phyloP scores from a whole-genome alignment of 2,888 invertebrate species.

The Melipona beecheii region DNA sequence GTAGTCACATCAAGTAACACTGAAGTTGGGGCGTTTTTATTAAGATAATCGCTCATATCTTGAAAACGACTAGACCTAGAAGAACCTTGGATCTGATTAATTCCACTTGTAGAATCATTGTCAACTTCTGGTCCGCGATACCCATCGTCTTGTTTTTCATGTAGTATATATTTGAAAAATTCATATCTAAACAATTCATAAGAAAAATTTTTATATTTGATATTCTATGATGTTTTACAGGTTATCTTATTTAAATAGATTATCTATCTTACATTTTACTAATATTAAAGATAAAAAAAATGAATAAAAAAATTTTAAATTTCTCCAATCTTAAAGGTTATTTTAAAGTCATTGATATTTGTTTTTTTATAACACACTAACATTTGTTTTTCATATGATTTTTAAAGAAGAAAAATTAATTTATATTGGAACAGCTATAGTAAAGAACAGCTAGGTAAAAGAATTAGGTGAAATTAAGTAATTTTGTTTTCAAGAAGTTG shows the following conservation, averaged over 20 bases:
- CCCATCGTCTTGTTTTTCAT: conserved; percentile 71
- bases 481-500: too few species aligned
- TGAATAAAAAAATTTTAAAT: neutral
- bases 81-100: conserved; percentile 60
- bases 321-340: neutral
- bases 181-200: conserved; percentile 75
- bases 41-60: conserved; percentile 75
- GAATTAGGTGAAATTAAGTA: too few species aligned
- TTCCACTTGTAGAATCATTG: conserved; percentile 49
- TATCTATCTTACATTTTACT: neutral
- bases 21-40: conserved; percentile 76
- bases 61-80: conserved; percentile 77
- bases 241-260: neutral
- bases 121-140: conserved; percentile 58
- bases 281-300: neutral
- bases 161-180: conserved; percentile 80
- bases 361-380: neutral
- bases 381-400: neutral
- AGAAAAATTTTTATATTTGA: neutral
- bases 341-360: neutral
- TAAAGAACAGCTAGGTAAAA: neutral
- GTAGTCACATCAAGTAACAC: conserved; percentile 80
- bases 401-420: neutral
- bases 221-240: neutral
- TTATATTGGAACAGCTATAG: neutral